phyloP scores from a whole-genome alignment of 2,888 invertebrate genomes.

The Allophyes oxyacanthae region DNA sequence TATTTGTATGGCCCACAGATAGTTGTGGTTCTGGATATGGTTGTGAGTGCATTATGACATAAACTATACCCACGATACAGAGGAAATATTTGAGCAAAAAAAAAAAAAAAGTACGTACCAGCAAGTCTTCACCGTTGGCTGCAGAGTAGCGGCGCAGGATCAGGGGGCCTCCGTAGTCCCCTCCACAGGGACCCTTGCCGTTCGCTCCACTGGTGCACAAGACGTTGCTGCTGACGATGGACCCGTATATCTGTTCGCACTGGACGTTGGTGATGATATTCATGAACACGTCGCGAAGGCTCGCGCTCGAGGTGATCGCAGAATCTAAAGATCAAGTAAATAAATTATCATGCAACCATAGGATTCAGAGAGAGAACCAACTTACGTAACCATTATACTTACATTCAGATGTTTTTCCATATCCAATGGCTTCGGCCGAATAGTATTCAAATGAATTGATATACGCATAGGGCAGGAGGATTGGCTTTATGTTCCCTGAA shows the following conservation, averaged over 20 bases:
- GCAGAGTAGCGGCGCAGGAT: conserved; percentile 23
- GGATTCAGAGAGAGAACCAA: no score
- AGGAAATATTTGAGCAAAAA: no score
- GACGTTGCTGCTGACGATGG: conserved; percentile 5
- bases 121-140: conserved; percentile 18
- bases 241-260: conserved; percentile 18
- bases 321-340: conserved; percentile 1
- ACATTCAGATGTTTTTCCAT: conserved; percentile 23
- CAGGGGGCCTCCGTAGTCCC: conserved; percentile 28
- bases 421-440: conserved; percentile 31
- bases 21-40: no score
- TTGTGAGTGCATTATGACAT: no score
- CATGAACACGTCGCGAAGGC: conserved; percentile 28
- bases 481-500: conserved; percentile 14
- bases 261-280: conserved; percentile 19
- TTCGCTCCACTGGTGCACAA: conserved; percentile 24
- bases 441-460: conserved; percentile 25
- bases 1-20: no score
- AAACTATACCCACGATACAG: no score
- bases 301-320: conserved; percentile 4
- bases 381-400: neutral
- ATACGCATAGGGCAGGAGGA: conserved; percentile 22
- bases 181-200: conserved; percentile 30
- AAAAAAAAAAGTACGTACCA: conserved; percentile 8
- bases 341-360: no score